phyloP scores from a whole-genome alignment of 2,797 vertebrate genomes.

The Girardinus metallicus region DNA sequence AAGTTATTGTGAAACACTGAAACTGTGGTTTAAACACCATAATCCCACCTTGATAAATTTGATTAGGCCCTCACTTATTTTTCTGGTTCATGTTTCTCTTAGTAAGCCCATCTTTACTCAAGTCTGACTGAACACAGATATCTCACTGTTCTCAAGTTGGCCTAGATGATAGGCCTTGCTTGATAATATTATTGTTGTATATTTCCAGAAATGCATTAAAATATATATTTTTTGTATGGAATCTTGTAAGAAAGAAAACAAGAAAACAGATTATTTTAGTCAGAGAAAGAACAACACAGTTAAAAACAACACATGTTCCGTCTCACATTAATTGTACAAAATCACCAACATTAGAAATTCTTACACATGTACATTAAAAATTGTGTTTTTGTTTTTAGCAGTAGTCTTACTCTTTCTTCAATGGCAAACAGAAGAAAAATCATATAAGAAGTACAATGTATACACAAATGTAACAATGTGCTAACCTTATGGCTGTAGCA shows the following conservation, averaged over 20 bases:
- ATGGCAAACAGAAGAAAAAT: not conserved
- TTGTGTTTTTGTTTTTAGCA: too few relatives aligned
- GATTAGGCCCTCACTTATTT: not conserved
- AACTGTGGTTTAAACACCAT: not conserved
- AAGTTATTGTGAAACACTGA: not conserved
- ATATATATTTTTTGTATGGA: not conserved
- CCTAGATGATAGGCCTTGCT: not conserved
- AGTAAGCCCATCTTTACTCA: not conserved
- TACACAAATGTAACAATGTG: not conserved
- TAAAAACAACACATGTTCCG: too few relatives aligned
- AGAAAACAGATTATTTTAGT: too few relatives aligned
- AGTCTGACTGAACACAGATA: too few relatives aligned
- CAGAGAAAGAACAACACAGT: too few relatives aligned
- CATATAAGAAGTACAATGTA: not conserved
- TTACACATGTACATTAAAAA: too few relatives aligned
- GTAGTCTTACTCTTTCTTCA: too few relatives aligned
- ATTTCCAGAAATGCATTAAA: not conserved
- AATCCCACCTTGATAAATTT: not conserved
- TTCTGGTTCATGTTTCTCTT: not conserved
- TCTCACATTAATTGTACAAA: not conserved
- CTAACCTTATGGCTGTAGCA: not conserved
- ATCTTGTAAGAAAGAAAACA: not conserved
- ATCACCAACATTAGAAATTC: not conserved
- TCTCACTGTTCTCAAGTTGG: too few relatives aligned
- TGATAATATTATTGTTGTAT: not conserved